Evolutionary conservation across 2,888 invertebrate genomes (phyloP), one percentile per base, ranked within the genome.

Genomic region (Eupelmus urozonus): DNA sequence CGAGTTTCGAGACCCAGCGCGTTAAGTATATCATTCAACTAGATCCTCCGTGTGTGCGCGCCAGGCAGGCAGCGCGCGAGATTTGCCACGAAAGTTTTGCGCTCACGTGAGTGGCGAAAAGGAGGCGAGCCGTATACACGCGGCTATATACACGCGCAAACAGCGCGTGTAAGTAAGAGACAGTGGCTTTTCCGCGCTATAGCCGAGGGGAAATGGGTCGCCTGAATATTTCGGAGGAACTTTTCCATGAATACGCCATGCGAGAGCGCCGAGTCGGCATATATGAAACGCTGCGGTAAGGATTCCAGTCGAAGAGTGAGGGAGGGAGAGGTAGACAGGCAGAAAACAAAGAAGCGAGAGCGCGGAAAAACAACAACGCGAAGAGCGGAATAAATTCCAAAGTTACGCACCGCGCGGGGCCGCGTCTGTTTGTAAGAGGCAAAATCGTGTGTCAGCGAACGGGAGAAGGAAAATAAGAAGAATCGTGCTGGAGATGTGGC

Each of bases 241-340:
- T 86, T 86, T 85, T 83, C 81, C 81, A 84, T 85, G 85, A 85
- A 86, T 85, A 84, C 83, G 74, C 81, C 83, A 83, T 83, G 82
- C 81, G 73, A n/a, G n/a, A n/a, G n/a, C n/a, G 42, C 20, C 62
- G 18, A 45, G 78, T 34, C 42, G 25, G 7, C 45, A 81, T 76
- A 79, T 82, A 81, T 82, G 79, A 83, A 85, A 82, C 79, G 82
- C 72, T 53, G 53, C 53, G 53, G 53, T 53, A 20, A 53, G 20
- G 5, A 53, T 53, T 53, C 11, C 20, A 53, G 53, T 20, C n/a
- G 11, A 53, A 53, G 20, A 29, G 42, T 53, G 18, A 25, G 45
- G 49, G n/a, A 55, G n/a, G 65, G 66, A 27, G 53, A 45, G 63
- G 71, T 59, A 77, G 55, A 76, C 51, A 66, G 55, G 40, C 65